A percentile compares a stretch with the other conserved stretches of the same genome.
Conservation (phyloP, 2,888 invertebrate species). For the Eupithecia dodoneata region DNA sequence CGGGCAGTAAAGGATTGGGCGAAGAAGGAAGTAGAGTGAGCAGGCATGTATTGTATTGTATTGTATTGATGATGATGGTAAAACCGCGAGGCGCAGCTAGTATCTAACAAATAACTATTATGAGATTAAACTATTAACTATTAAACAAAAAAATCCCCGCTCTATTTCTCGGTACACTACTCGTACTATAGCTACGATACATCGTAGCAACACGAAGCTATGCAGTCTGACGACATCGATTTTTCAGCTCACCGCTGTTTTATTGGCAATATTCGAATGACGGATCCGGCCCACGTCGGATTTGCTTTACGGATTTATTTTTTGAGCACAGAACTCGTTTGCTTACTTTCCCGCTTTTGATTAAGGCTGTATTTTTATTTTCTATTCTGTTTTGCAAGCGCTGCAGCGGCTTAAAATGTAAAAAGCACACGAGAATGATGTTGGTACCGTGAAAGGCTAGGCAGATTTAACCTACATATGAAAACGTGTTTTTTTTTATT, state of each 20-base stretch:
- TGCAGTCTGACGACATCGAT: conserved; percentile 80
- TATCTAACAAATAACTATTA: no score
- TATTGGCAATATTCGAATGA: conserved; percentile 81
- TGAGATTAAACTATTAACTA: no score
- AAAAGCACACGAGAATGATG: not conserved
- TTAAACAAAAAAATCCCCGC: no score
- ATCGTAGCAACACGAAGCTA: not conserved
- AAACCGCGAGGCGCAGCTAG: no score
- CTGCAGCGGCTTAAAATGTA: not conserved
- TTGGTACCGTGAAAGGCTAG: no score
- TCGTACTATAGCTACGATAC: not conserved
- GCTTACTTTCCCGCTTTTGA: conserved; percentile 11
- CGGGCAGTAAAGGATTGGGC: no score
- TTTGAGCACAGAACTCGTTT: conserved; percentile 18
- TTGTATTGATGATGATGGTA: no score
- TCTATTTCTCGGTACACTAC: not conserved
- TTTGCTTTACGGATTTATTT: conserved; percentile 53
- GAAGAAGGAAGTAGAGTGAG: no score
- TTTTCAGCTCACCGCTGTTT: conserved; percentile 83
- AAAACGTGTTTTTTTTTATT: no score
- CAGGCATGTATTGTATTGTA: no score
- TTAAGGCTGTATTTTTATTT: conserved; percentile 1
- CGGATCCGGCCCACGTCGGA: conserved; percentile 52
- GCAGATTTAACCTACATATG: no score
- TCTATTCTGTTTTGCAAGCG: not conserved